phyloP scores from a whole-genome alignment of 2,888 invertebrate species.

The Apamea anceps region DNA sequence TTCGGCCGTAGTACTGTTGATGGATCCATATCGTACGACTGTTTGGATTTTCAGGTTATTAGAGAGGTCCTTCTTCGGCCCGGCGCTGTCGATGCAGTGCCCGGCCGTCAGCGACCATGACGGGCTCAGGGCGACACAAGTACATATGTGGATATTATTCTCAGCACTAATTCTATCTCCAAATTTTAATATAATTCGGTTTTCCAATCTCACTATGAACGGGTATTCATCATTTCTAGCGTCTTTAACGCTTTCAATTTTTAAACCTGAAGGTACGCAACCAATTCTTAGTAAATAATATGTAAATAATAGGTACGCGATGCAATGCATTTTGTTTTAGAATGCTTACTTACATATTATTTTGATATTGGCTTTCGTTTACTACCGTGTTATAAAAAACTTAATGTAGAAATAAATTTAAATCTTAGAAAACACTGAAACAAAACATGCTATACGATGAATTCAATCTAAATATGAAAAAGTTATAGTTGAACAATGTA shows the following conservation, averaged over 20 bases:
- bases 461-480: slow-evolving; percentile 17
- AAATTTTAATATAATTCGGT: slow-evolving; percentile 31
- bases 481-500: slow-evolving; percentile 21
- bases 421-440: slow-evolving; percentile 40
- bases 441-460: slow-evolving; percentile 8
- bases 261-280: slow-evolving; percentile 43
- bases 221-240: slow-evolving; percentile 32
- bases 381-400: slow-evolving; percentile 50
- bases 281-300: slow-evolving; percentile 11
- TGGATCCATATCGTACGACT: slow-evolving; percentile 43
- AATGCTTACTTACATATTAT: slow-evolving; percentile 15
- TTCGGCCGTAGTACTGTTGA: slow-evolving; percentile 8
- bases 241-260: slow-evolving; percentile 15
- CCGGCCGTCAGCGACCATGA: slow-evolving; percentile 50
- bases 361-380: slow-evolving; percentile 35
- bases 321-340: slow-evolving; percentile 39
- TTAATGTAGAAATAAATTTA: slow-evolving; percentile 39
- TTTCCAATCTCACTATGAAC: slow-evolving; percentile 50
- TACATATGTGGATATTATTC: slow-evolving; percentile 47
- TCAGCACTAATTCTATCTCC: slow-evolving; percentile 6
- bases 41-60: slow-evolving; percentile 29
- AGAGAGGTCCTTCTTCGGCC: slow-evolving; percentile 38
- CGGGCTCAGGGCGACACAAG: slow-evolving; percentile 22
- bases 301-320: slow-evolving; percentile 29
- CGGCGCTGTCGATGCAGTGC: slow-evolving; percentile 39